Base-by-base conservation (phyloP, 2,888 invertebrate species). In the Clitarchus hookeri region DNA sequence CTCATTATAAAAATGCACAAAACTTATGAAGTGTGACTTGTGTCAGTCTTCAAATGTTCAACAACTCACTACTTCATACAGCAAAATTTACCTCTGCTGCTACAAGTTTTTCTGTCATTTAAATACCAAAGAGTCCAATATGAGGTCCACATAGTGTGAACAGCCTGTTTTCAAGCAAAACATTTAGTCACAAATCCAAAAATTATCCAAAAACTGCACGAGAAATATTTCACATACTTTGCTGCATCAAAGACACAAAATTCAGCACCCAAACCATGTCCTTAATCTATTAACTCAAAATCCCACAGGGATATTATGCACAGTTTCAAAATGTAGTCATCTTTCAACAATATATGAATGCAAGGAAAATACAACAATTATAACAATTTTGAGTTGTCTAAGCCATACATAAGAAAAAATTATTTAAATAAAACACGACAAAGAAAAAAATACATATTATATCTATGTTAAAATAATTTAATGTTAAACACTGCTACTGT, bases 111-210 rank as follows among this genome's bases (percentile, higher is more conserved):
- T 23, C n/a, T 19, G 65, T 65, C 65, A 65, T 65, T 65, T 65
- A 65, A 65, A 23, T 65, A 65, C 16, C 13, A 65, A 65, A 65
- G 6, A 65, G 65, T 23, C 11, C 65, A 23, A 65, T n/a, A 65
- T n/a, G 65, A n/a, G 65, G n/a, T 65, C 65, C 65, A 65, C 65
- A 8, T 23, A 65, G 19, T 23, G 65, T 65, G 65, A 65, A 19
- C 19, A 65, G 65, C 65, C 65, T 65, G 65, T 65, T 65, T 65
- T 65, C 65, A 65, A 65, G 65, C 65, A 65, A 65, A 65, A 65
- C 65, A 65, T 65, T 16, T 65, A 65, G 65, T 82, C 82, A 82
- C 44, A 82, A 82, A 82, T 36, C 44, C 36, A 82, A 82, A 82
- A 82, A 26, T 36, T 26, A 82, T 82, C 16, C 16, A 82, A 27